phyloP scores from a whole-genome alignment of 2,113 vertebrate species.

The Scytalopus superciliaris region DNA sequence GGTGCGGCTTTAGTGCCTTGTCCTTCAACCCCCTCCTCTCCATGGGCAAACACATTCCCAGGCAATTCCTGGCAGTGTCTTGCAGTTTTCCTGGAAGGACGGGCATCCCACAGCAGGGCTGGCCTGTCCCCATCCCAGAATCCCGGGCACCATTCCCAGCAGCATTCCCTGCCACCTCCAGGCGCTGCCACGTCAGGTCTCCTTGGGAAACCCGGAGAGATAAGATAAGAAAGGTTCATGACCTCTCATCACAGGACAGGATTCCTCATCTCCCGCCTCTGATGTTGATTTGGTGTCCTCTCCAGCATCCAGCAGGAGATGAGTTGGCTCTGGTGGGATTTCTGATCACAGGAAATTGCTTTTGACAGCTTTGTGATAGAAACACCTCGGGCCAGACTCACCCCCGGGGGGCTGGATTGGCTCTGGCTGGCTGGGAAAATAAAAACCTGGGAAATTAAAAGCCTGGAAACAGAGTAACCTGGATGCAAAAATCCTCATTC shows the following conservation, averaged over 20 bases:
- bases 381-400: not conserved
- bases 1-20: fast-evolving
- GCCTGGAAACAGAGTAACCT: not conserved
- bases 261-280: constrained; percentile 14
- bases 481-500: not conserved
- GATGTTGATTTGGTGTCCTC: not conserved
- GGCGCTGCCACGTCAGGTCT: not conserved
- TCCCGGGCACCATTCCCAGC: no score
- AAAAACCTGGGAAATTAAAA: constrained; percentile 2
- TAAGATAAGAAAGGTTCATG: not conserved
- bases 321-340: not conserved
- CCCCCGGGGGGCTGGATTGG: not conserved
- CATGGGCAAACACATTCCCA: not conserved
- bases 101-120: no score
- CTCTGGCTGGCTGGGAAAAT: not conserved
- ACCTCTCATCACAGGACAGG: not conserved
- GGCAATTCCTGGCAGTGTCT: not conserved
- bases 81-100: not conserved
- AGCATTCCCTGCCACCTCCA: not conserved
- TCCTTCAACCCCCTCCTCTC: not conserved
- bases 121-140: no score
- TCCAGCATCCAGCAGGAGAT: not conserved
- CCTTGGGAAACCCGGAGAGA: not conserved
- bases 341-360: not conserved
- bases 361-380: constrained; percentile 31